phyloP scores from a whole-genome alignment of 92 coral and sea anemone genomes.

The Phymanthus crucifer region DNA sequence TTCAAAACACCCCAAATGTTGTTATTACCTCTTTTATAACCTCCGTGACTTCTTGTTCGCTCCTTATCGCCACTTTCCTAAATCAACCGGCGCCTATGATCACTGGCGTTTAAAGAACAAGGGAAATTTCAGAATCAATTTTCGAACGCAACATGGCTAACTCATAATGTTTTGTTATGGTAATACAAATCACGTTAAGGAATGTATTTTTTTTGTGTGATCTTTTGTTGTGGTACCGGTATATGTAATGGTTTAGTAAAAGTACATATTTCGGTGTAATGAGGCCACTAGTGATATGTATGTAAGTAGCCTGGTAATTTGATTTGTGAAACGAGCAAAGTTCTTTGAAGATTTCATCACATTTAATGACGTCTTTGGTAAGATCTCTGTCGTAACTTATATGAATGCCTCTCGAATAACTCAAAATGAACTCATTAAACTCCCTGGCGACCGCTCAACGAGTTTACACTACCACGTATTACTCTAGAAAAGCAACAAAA shows the following conservation, averaged over 20 bases:
- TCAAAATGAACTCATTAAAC: background rate
- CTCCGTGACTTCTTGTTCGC: slow-evolving; percentile 13
- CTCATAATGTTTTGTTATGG: slow-evolving; percentile 4
- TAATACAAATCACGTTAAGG: slow-evolving; percentile 9
- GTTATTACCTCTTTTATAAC: background rate
- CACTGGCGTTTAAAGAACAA: background rate
- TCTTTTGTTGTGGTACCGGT: background rate
- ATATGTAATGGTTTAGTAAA: background rate
- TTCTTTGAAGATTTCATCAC: background rate
- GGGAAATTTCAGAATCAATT: background rate
- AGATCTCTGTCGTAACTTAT: slow-evolving; percentile 4
- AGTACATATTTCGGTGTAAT: background rate
- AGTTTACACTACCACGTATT: background rate
- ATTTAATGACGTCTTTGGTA: background rate
- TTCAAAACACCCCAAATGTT: background rate
- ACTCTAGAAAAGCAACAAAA: background rate
- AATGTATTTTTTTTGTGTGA: background rate
- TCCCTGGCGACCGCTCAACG: background rate
- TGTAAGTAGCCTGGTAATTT: background rate
- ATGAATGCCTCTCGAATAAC: background rate
- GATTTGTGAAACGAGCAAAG: background rate
- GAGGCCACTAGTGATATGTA: background rate
- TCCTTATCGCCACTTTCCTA: background rate
- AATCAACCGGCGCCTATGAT: background rate
- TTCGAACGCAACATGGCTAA: background rate